phyloP scores from a whole-genome alignment of 2,888 invertebrate genomes.

The Suillia variegata region DNA sequence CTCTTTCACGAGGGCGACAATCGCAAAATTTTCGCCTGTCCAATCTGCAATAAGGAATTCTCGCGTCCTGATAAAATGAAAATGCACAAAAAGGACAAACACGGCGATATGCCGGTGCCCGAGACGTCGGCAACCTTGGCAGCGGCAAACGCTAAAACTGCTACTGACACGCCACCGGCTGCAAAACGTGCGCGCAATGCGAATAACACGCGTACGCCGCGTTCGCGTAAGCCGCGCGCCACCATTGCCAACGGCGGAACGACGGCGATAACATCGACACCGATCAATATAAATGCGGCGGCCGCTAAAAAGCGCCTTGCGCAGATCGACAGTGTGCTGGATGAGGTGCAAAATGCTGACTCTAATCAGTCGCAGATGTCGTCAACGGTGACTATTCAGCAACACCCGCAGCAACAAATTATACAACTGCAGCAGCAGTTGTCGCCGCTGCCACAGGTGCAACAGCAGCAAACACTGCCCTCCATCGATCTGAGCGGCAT shows the following conservation, averaged over 20 bases:
- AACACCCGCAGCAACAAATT: constrained; percentile 35
- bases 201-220: constrained; percentile 45
- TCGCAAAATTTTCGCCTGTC: constrained; percentile 58
- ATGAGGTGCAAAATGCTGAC: constrained; percentile 52
- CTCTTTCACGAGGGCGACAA: constrained; percentile 58
- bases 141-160: constrained; percentile 29
- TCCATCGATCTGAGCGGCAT: constrained; percentile 57
- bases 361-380: constrained; percentile 29
- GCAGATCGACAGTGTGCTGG: constrained; percentile 53
- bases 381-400: constrained; percentile 6
- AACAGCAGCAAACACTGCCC: constrained; percentile 47
- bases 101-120: constrained; percentile 48
- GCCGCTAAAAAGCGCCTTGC: constrained; percentile 51
- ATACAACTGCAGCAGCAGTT: constrained; percentile 32
- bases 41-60: constrained; percentile 58
- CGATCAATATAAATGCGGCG: constrained; percentile 33
- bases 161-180: constrained; percentile 27
- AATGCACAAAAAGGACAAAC: constrained; percentile 59
- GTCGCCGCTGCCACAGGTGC: constrained; percentile 32
- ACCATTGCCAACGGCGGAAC: constrained; percentile 30
- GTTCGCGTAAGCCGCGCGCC: constrained; percentile 37
- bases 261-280: constrained; percentile 5
- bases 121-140: constrained; percentile 28
- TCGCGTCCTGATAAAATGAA: constrained; percentile 59
- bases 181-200: constrained; percentile 40